Evolutionary conservation across 1,140 invertebrate species (phyloP).

Genomic region (Drosophila suzukii): DNA sequence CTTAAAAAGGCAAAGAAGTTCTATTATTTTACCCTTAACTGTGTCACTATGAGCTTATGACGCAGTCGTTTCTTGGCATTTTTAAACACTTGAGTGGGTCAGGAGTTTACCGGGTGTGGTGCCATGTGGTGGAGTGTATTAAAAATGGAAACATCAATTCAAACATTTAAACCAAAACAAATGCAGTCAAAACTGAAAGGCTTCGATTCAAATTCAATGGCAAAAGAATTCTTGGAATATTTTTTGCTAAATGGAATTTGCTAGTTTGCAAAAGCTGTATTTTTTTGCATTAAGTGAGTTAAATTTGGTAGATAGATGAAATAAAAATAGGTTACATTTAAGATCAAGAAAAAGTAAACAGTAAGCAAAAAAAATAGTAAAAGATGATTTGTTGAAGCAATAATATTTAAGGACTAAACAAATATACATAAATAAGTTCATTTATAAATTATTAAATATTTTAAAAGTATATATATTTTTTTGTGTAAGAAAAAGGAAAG

Average conservation of each 20-base stretch:
- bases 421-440: no score
- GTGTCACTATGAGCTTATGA: constrained; percentile 6
- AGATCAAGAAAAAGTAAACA: background rate
- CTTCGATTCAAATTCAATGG: background rate
- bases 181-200: background rate
- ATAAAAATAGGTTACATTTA: background rate
- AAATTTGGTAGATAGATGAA: background rate
- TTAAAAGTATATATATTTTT: no score
- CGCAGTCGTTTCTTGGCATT: constrained; percentile 6
- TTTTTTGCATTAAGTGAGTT: background rate
- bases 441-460: no score
- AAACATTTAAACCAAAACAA: background rate
- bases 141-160: constrained; percentile 5
- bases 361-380: no score
- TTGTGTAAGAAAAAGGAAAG: no score
- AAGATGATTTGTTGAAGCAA: no score
- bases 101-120: background rate
- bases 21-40: background rate
- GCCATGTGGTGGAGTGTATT: background rate
- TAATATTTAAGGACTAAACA: no score
- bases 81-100: constrained; percentile 3
- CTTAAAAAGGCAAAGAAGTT: background rate
- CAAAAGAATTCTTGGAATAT: background rate
- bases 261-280: background rate
- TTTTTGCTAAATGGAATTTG: background rate